Evolutionary conservation across 2,888 invertebrate genomes (phyloP).

Genomic region (Amblyteles armatorius): DNA sequence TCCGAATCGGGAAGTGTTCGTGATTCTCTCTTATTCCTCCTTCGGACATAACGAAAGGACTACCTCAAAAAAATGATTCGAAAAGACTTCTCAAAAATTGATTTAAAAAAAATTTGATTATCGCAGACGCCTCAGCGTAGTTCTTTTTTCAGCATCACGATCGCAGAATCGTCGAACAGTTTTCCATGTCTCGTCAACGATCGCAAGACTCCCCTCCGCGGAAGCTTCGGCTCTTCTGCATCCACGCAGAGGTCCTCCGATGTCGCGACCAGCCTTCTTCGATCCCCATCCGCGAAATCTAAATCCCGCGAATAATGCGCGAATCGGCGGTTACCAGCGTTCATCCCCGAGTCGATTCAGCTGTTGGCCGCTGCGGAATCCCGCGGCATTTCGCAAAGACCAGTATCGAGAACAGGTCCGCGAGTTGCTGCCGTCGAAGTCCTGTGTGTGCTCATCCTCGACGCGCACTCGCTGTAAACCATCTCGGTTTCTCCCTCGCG

Average conservation of each 20-base stretch:
- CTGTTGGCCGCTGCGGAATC: conserved; percentile 72
- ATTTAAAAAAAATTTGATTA: too few relatives aligned
- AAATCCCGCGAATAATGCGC: conserved; percentile 17
- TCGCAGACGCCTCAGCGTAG: background rate
- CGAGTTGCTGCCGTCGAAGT: conserved; percentile 54
- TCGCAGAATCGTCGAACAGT: background rate
- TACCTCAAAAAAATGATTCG: too few relatives aligned
- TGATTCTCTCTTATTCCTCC: too few relatives aligned
- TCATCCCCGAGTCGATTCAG: conserved; percentile 50
- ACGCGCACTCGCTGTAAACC: conserved; percentile 50
- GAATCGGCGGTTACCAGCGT: conserved; percentile 10
- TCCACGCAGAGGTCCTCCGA: background rate
- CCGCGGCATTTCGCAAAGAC: conserved; percentile 80
- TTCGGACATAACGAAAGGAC: too few relatives aligned
- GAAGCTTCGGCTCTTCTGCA: background rate
- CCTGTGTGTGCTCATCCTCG: conserved; percentile 65
- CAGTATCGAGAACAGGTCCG: conserved; percentile 81
- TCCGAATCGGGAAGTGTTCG: too few relatives aligned
- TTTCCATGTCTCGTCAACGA: background rate
- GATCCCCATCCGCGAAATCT: background rate
- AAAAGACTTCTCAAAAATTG: too few relatives aligned
- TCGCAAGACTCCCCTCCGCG: background rate
- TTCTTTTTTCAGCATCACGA: background rate
- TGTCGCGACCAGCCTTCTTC: background rate
- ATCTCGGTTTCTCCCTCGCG: conserved; percentile 34